Evolutionary conservation across 2,797 vertebrate genomes (phyloP).

Genomic region (Cygnus olor): DNA sequence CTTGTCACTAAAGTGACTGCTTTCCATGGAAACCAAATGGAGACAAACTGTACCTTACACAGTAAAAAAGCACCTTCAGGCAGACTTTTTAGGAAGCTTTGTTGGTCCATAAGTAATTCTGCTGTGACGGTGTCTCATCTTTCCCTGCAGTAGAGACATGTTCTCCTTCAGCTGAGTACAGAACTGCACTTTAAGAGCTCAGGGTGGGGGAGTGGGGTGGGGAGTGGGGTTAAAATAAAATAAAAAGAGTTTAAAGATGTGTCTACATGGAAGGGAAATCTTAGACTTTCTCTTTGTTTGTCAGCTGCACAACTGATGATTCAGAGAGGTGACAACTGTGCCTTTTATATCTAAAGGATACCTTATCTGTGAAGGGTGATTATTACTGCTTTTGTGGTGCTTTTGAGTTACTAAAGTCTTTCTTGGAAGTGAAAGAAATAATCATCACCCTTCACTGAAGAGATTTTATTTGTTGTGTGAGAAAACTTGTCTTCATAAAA

Average conservation of each 20-base stretch:
- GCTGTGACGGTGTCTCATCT: neutral
- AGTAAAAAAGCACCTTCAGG: neutral
- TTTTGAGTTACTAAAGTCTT: conserved; percentile 29
- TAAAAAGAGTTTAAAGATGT: neutral
- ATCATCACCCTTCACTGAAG: conserved; percentile 37
- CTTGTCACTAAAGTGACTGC: neutral
- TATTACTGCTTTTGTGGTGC: neutral
- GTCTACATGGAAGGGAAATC: neutral
- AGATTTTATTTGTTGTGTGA: conserved; percentile 40
- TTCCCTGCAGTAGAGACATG: neutral
- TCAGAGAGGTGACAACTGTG: neutral
- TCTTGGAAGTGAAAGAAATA: conserved; percentile 57
- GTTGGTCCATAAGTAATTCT: neutral
- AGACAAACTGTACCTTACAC: neutral
- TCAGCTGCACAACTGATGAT: neutral
- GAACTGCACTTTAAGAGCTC: neutral
- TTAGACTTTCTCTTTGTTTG: conserved; percentile 38
- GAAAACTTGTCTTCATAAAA: conserved; percentile 12
- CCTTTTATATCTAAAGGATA: neutral
- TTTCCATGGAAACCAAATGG: neutral
- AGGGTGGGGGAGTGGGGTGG: too few relatives aligned
- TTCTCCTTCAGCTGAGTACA: neutral
- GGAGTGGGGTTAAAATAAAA: neutral
- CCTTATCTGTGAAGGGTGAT: conserved; percentile 19
- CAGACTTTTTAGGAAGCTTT: neutral